phyloP scores from a whole-genome alignment of 2,888 invertebrate species.

The Volucella bombylans region DNA sequence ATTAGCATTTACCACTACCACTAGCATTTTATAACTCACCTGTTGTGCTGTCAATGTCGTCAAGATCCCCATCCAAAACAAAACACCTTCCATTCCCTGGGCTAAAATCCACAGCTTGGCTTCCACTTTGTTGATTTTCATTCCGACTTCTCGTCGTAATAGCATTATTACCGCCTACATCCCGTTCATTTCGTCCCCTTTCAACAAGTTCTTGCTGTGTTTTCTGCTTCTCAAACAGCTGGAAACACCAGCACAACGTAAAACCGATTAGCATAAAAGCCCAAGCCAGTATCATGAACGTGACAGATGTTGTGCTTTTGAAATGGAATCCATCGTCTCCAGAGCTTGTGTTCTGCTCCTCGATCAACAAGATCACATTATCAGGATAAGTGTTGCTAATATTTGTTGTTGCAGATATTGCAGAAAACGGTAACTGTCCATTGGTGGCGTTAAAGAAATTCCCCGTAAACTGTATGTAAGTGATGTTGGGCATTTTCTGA shows the following conservation, averaged over 20 bases:
- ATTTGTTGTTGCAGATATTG: conserved; percentile 39
- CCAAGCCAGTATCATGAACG: conserved; percentile 81
- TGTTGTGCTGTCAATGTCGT: conserved; percentile 18
- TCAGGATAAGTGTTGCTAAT: conserved; percentile 69
- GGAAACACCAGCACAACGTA: conserved; percentile 80
- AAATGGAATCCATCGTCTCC: conserved; percentile 38
- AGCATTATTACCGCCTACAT: neutral
- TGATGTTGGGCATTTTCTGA: conserved; percentile 77
- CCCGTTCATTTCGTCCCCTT: neutral
- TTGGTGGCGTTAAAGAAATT: conserved; percentile 70
- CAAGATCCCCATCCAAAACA: conserved; percentile 35
- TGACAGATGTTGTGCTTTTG: conserved; percentile 78
- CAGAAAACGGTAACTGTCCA: conserved; percentile 60
- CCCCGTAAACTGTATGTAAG: conserved; percentile 71
- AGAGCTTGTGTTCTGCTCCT: conserved; percentile 74
- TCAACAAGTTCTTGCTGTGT: conserved; percentile 9
- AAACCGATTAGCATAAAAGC: conserved; percentile 79
- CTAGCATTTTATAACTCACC: conserved; percentile 45
- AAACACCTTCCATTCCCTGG: conserved; percentile 44
- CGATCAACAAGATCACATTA: conserved; percentile 76
- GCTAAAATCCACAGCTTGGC: conserved; percentile 51
- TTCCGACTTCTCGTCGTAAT: conserved; percentile 13
- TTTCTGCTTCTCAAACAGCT: conserved; percentile 77
- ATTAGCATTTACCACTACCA: conserved; percentile 5
- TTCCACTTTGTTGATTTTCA: conserved; percentile 75